Evolutionary conservation across 2,797 vertebrate genomes (phyloP), one percentile per base, ranked within the genome.

Genomic region (Xyrichtys novacula): DNA sequence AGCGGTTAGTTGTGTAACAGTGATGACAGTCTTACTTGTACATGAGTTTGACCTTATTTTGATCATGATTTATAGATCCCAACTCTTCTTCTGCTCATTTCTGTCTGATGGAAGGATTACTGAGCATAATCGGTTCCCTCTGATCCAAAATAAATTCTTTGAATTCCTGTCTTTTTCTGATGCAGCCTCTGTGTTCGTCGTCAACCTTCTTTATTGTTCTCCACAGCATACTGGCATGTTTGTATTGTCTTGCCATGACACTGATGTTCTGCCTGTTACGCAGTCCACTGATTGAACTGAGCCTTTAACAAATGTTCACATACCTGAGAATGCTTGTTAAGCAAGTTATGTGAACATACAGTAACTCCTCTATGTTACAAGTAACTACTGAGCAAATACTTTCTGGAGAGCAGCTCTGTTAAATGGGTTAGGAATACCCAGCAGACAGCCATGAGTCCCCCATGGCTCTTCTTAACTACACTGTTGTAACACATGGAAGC

Each of bases 281-380:
- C 29, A 25, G 31, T 26, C 5, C 10, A 36, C 19, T 66, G 14
- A 16, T 19, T 53, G 8, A 40, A 62, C 25, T 16, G 20, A 46
- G 25, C 32, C 25, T 54, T 58, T 28, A 46, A 58, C 47, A 64
- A 38, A 55, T 10, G 50, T 55, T 60, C 7, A 28, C 61, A 60
- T 36, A 49, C 58, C 53, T 22, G 14, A 55, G 17, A 49, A 8
- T 47, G 23, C n/a, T 0, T 22, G 55, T 61, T 38, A 20, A 26
- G 42, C 62, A 22, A 63, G 17, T 16, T 16, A 3, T 40, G 50
- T 20, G 44, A 61, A 58, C 44, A 40, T 3, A 6, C 43, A 40
- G 9, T 9, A 25, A 12, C 29, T n/a, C 47, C 26, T 1, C 15
- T 4, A 31, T 5, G 9, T 12, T 20, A 12, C 10, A 0, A 19